Base-by-base conservation (phyloP, 1,140 invertebrate genomes). In the Drosophila asahinai region DNA sequence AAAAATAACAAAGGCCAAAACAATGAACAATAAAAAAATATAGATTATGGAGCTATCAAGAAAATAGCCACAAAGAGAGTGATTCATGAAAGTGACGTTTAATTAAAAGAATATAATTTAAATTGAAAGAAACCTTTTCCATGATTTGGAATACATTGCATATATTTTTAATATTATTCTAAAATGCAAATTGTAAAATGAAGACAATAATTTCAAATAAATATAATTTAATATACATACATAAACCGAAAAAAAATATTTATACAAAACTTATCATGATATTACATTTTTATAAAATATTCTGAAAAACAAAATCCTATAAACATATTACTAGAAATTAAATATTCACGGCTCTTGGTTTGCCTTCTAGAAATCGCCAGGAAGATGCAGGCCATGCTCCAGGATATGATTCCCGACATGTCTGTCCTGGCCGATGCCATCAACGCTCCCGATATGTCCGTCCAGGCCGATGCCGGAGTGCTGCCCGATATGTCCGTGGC, bases 401-500 rank as follows among this genome's bases (percentile, higher is more conserved):
- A 65, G 47, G 17, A 54, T 8, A 36, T 79, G 30, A 14, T 81
- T 17, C 74, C 74, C 14, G 65, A 86, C 12, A 82, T 84, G 73
- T 74, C 82, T 0, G 60, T 17, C 15, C 9, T 45, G 17, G 49
- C 49, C 25, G 72, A 74, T 17, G 33, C 54, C 15, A n/a, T 72
- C 17, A 27, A 36, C 25, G 45, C 72, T 19, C 70, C 70, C 17
- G 70, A 74, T 12, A 74, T 72, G 70, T 72, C 70, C 17, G 66
- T 71, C 40, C 33, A 64, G 40, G 63, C 75, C 8, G 63, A 80
- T 55, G 68, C 58, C 1, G 75, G 76, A 12, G 25, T 45, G 0
- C 30, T 81, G 5, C 79, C 79, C 36, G 77, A 80, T 12, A 80
- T 80, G 33, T 81, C 80, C 19, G 51, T 80, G 33, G 70, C 80